phyloP scores from a whole-genome alignment of 2,113 vertebrate genomes.

The Antechinus flavipes region DNA sequence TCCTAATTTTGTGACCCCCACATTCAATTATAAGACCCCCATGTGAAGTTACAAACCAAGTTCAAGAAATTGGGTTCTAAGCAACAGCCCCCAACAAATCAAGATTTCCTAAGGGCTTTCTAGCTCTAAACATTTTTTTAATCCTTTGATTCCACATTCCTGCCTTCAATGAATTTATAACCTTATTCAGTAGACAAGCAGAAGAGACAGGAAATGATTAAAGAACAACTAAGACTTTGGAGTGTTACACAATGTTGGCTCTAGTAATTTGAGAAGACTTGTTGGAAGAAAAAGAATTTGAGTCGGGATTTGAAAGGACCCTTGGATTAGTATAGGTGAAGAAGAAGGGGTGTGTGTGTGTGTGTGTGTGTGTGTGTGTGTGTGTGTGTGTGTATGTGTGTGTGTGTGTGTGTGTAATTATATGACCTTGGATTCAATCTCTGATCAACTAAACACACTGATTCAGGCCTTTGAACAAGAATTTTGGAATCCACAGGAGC shows the following conservation, averaged over 20 bases:
- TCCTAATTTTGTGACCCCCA: no score
- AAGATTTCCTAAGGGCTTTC: background rate
- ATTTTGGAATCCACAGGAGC: slow-evolving; percentile 27
- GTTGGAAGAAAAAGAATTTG: background rate
- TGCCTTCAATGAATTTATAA: background rate
- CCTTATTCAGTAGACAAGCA: background rate
- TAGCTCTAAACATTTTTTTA: background rate
- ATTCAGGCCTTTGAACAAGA: background rate
- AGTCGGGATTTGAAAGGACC: background rate
- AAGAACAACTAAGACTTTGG: background rate
- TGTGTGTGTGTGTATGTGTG: background rate
- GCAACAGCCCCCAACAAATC: background rate
- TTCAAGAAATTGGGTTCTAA: background rate
- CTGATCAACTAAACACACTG: background rate
- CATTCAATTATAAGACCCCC: no score
- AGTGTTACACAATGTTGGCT: background rate
- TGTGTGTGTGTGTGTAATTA: background rate
- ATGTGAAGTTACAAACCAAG: no score
- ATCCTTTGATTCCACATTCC: background rate
- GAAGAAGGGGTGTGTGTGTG: background rate
- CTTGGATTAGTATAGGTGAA: background rate
- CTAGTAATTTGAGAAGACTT: background rate
- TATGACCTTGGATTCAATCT: slow-evolving; percentile 35
- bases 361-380: background rate
- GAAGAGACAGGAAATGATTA: background rate